Percentiles rank a stretch among this genome's conserved stretches.
These are phyloP conservation scores for Muscicapa adusta DNA, from an alignment of 2,113 vertebrate genomes.

Conservation along the genomic window DNA sequence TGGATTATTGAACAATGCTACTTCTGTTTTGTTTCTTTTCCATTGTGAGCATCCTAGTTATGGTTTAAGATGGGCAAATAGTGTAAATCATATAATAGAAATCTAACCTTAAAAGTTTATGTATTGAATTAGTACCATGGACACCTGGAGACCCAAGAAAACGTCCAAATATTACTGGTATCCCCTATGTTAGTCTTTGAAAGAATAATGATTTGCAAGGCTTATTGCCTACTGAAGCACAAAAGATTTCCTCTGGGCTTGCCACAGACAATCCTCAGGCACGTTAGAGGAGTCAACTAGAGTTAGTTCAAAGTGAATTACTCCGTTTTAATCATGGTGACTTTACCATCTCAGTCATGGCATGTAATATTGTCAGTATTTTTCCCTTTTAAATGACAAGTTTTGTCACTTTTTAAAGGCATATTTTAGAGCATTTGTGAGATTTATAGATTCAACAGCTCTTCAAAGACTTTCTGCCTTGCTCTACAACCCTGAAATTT, in stretches of 20 bases:
- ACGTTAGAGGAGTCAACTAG: constrained; percentile 68
- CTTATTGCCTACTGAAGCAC: constrained; percentile 73
- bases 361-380: neutral
- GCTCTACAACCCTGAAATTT: constrained; percentile 48
- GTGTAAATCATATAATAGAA: neutral
- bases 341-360: constrained; percentile 53
- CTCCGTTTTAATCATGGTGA: constrained; percentile 69
- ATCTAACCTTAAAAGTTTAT: neutral
- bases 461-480: constrained; percentile 44
- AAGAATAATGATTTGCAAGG: constrained; percentile 69
- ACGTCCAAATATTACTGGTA: constrained; percentile 8
- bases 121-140: neutral
- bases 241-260: constrained; percentile 74
- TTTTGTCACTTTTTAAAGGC: constrained; percentile 53
- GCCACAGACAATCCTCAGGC: constrained; percentile 71
- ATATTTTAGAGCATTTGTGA: constrained; percentile 34
- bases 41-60: neutral
- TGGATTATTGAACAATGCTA: neutral
- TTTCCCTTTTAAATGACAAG: constrained; percentile 28
- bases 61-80: neutral
- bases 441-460: constrained; percentile 52
- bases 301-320: constrained; percentile 78
- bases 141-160: neutral
- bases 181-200: constrained; percentile 48
- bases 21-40: neutral